Conservation (phyloP, 2,888 invertebrate species). For the Cheilosia impressa region DNA sequence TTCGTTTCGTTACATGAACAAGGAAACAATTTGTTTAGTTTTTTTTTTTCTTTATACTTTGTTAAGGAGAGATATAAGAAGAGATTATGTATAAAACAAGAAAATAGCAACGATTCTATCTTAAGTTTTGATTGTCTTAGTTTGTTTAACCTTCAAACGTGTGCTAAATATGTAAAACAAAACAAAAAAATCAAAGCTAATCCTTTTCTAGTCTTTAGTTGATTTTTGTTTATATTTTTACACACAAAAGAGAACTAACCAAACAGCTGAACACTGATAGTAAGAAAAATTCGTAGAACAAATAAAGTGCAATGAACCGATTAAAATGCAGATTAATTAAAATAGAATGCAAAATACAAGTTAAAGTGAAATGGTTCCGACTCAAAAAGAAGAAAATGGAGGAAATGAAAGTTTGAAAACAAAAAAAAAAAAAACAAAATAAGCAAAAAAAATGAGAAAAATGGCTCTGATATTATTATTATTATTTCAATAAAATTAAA, state of each 20-base stretch:
- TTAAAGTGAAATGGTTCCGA: slow-evolving; percentile 12
- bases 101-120: slow-evolving; percentile 59
- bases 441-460: slow-evolving; percentile 50
- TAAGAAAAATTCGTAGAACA: background rate
- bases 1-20: slow-evolving; percentile 35
- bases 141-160: slow-evolving; percentile 34
- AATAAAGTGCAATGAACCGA: slow-evolving; percentile 38
- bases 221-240: background rate
- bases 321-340: background rate
- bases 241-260: slow-evolving; percentile 2
- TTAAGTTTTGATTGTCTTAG: slow-evolving; percentile 28
- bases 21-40: background rate
- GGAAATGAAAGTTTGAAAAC: slow-evolving; percentile 26
- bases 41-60: slow-evolving; percentile 2
- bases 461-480: slow-evolving; percentile 69
- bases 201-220: background rate
- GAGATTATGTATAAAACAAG: slow-evolving; percentile 36
- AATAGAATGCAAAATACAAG: slow-evolving; percentile 8
- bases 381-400: slow-evolving; percentile 19
- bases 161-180: slow-evolving; percentile 48
- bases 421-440: background rate
- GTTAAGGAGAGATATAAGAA: slow-evolving; percentile 40
- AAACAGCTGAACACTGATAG: slow-evolving; percentile 23
- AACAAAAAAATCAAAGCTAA: slow-evolving; percentile 4
- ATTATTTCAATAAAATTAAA: slow-evolving; percentile 58